phyloP scores from a whole-genome alignment of 2,113 vertebrate species.

The Scopus umbretta region DNA sequence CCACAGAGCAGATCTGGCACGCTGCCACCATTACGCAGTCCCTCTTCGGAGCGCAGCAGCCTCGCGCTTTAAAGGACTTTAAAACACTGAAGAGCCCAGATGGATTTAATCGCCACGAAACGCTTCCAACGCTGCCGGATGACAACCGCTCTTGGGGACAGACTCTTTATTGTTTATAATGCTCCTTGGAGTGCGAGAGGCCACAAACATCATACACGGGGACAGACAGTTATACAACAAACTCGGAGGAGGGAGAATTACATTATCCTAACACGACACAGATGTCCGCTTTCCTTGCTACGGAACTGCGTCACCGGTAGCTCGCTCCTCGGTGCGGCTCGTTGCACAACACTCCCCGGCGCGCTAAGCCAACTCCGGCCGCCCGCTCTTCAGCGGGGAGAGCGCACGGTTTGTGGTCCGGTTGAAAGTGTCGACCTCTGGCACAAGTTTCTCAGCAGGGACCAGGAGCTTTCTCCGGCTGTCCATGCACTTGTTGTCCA shows the following conservation, averaged over 20 bases:
- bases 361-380: slow-evolving; percentile 51
- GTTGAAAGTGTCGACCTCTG: slow-evolving; percentile 67
- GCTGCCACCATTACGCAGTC: background rate
- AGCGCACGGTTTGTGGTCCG: slow-evolving; percentile 52
- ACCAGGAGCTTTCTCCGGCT: slow-evolving; percentile 66
- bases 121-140: background rate
- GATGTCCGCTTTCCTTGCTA: background rate
- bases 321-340: background rate
- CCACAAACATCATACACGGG: background rate
- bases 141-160: background rate
- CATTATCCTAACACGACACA: background rate
- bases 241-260: background rate
- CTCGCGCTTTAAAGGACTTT: background rate
- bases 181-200: background rate
- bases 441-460: slow-evolving; percentile 62
- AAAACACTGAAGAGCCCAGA: background rate
- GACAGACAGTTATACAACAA: slow-evolving; percentile 7
- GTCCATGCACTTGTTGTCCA: slow-evolving; percentile 78
- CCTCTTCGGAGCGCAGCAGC: background rate
- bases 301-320: background rate
- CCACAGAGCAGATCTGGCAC: background rate
- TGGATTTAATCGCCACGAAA: background rate
- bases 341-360: background rate
- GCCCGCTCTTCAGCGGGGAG: slow-evolving; percentile 33
- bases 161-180: slow-evolving; percentile 29